A percentile compares a stretch with the other conserved stretches of the same genome.
phyloP scores from a whole-genome alignment of 1,140 invertebrate genomes.

The Bombus balteatus region DNA sequence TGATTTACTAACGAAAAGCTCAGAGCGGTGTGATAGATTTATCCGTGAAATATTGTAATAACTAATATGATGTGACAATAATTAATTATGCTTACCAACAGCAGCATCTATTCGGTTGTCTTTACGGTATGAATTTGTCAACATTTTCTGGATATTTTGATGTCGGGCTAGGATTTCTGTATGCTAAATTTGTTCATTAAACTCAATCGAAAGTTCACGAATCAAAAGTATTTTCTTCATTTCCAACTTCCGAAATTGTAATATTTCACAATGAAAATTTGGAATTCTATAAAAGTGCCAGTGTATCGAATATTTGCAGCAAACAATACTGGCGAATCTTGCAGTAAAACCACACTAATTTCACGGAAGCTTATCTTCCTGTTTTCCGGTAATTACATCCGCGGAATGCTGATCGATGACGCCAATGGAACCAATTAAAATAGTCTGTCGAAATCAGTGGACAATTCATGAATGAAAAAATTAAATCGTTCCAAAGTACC shows the following conservation, averaged over 20 bases:
- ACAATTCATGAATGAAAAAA: background rate
- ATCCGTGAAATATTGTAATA: too few species aligned
- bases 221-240: too few species aligned
- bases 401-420: background rate
- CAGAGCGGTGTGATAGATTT: too few species aligned
- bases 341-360: constrained; percentile 7
- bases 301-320: background rate
- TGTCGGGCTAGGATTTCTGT: background rate
- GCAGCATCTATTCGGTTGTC: too few species aligned
- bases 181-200: background rate
- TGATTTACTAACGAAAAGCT: too few species aligned
- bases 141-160: background rate
- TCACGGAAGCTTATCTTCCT: constrained; percentile 1
- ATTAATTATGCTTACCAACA: background rate
- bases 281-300: too few species aligned
- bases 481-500: background rate
- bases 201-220: too few species aligned
- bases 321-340: background rate
- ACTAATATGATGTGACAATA: background rate
- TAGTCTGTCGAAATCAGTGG: background rate
- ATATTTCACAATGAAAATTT: background rate
- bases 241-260: background rate
- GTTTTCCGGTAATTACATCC: constrained; percentile 13
- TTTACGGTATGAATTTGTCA: too few species aligned
- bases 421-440: constrained; percentile 14